Evolutionary conservation across 2,113 vertebrate species (phyloP).

Genomic region (Pygoscelis antarcticus): DNA sequence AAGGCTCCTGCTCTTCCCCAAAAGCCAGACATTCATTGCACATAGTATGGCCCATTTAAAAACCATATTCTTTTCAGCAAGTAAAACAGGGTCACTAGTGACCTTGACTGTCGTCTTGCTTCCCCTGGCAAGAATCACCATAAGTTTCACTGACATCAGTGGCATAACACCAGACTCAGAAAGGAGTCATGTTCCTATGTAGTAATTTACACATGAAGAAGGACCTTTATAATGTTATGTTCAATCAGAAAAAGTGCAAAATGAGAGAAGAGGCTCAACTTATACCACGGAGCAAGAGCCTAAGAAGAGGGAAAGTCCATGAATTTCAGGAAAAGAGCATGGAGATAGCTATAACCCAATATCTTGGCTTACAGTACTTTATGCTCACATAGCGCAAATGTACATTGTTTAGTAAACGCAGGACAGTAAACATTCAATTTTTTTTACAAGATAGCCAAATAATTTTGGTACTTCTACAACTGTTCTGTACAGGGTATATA

Average conservation of each 20-base stretch:
- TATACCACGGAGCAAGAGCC: neutral
- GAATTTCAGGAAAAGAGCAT: neutral
- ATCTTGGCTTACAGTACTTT: neutral
- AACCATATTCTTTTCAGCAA: neutral
- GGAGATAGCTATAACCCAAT: neutral
- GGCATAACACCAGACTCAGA: fast-evolving
- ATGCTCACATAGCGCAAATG: neutral
- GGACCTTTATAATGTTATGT: neutral
- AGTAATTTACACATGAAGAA: neutral
- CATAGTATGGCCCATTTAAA: neutral
- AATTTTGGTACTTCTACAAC: neutral
- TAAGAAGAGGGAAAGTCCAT: neutral
- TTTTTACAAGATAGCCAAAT: neutral
- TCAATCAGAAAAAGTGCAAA: neutral
- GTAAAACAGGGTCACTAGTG: neutral
- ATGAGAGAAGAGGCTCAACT: neutral
- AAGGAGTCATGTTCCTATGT: neutral
- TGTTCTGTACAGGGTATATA: neutral
- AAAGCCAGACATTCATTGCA: neutral
- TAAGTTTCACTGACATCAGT: neutral
- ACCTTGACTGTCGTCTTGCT: neutral
- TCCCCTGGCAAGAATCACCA: neutral
- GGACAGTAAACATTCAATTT: neutral
- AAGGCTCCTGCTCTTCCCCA: neutral
- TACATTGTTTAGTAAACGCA: neutral